Evolutionary conservation across 2,113 vertebrate species (phyloP).

Genomic region (Tragelaphus scriptus): DNA sequence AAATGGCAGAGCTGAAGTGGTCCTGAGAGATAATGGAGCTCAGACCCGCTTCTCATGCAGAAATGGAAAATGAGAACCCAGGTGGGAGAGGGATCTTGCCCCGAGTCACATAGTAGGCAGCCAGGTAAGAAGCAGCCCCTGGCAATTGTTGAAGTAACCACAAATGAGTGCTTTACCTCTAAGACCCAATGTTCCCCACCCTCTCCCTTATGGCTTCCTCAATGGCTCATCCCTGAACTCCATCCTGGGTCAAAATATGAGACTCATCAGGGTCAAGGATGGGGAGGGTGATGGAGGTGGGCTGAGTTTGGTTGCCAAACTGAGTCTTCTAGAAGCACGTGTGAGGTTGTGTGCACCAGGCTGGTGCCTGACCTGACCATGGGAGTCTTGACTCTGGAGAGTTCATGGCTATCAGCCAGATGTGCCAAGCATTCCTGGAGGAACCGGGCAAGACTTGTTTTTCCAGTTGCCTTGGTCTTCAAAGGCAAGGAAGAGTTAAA

Average conservation of each 20-base stretch:
- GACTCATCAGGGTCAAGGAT: background rate
- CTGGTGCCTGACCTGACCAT: background rate
- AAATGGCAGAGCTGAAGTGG: background rate
- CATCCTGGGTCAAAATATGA: background rate
- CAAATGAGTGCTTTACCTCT: background rate
- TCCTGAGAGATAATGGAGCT: background rate
- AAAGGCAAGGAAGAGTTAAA: conserved; percentile 75
- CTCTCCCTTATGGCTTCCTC: background rate
- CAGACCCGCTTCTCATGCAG: rapidly evolving
- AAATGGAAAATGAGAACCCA: background rate
- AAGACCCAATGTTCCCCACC: too few relatives aligned
- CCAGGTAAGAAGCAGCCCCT: background rate
- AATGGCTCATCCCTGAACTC: background rate
- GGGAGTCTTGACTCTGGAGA: background rate
- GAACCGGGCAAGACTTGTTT: conserved; percentile 78
- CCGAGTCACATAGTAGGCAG: background rate
- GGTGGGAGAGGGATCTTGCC: rapidly evolving
- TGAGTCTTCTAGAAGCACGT: background rate
- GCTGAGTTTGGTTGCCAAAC: background rate
- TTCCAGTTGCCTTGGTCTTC: conserved; percentile 75
- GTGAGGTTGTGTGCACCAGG: background rate
- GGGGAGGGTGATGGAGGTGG: background rate
- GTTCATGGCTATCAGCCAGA: conserved; percentile 63
- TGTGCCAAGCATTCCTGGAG: conserved; percentile 73
- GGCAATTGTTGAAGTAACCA: background rate